Base-by-base conservation (phyloP, 2,113 vertebrate genomes). In the Prionailurus viverrinus region DNA sequence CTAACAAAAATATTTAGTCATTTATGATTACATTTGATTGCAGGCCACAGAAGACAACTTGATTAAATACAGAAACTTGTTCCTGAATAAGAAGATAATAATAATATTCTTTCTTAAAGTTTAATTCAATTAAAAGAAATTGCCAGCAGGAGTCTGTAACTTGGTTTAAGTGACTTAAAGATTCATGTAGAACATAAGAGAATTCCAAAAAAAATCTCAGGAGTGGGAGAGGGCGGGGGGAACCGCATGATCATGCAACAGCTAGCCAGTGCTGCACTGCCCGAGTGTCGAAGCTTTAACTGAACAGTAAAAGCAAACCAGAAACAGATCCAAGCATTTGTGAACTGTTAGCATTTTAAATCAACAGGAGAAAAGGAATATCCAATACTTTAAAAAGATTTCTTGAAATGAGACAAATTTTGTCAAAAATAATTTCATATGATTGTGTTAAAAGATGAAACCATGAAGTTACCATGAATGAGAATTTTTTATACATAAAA, bases 351-450 rank as follows among this genome's bases (percentile, higher is more conserved):
- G 68, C 21, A 78, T 53, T 91, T 91, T 76, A 84, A 21, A 80
- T 88, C 31, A 73, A 25, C 12, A 79, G 25, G 69, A 33, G 19
- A 84, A 79, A 92, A 87, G 15, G n/a, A 78, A 81, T 53, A 85
- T 29, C 81, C 11, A 36, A 33, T 48, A 93, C 58, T 88, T 85
- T 15, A 58, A 93, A 81, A 78, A 51, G 21, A 36, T 84, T 81
- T 92, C 58, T 29, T 36, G 12, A 39, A 88, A 83, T 74, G 39
- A 94, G 36, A 74, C 21, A 31, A 66, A 95, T 89, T 29, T 45
- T 65, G 53, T 66, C 31, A 78, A 95, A 97, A 91, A 55, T 58
- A 90, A 95, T 31, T 58, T 29, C 21, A 90, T 71, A 92, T 84
- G 31, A 80, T 74, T 65, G 31, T 25, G 76, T 82, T 89, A 68